Evolutionary conservation across 2,113 vertebrate genomes (phyloP).

Genomic region (Rhagologus leucostigma): DNA sequence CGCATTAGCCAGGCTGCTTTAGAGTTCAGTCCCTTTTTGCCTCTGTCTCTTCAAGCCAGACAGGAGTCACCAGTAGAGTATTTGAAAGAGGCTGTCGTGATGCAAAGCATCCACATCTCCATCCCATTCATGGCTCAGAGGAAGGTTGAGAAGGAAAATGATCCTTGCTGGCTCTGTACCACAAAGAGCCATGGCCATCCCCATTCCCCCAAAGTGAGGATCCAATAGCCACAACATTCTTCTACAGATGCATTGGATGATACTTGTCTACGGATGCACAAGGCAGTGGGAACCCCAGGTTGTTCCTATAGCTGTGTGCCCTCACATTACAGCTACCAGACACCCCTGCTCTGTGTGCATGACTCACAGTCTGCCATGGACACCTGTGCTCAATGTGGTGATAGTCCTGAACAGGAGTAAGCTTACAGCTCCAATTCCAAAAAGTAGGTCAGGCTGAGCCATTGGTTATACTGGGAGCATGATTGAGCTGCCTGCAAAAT

Average conservation of each 20-base stretch:
- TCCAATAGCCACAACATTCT: background rate
- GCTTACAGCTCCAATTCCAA: background rate
- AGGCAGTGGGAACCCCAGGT: background rate
- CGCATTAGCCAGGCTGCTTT: background rate
- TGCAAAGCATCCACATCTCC: background rate
- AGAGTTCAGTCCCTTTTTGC: background rate
- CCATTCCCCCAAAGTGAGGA: background rate
- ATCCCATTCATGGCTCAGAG: background rate
- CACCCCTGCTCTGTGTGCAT: background rate
- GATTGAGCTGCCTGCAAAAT: background rate
- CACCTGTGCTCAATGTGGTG: background rate
- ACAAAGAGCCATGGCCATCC: background rate
- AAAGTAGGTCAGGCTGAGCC: background rate
- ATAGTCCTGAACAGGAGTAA: background rate
- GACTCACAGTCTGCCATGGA: fast-evolving
- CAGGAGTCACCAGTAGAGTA: fast-evolving
- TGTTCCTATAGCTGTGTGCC: background rate
- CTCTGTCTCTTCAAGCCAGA: background rate
- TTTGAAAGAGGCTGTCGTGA: background rate
- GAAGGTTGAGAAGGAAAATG: background rate
- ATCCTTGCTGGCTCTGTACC: background rate
- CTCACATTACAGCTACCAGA: background rate
- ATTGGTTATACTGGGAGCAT: background rate
- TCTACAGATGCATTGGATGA: fast-evolving
- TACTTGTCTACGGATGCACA: background rate